Conservation (phyloP, 2,797 vertebrate genomes). For the Toxotes lorentzi region DNA sequence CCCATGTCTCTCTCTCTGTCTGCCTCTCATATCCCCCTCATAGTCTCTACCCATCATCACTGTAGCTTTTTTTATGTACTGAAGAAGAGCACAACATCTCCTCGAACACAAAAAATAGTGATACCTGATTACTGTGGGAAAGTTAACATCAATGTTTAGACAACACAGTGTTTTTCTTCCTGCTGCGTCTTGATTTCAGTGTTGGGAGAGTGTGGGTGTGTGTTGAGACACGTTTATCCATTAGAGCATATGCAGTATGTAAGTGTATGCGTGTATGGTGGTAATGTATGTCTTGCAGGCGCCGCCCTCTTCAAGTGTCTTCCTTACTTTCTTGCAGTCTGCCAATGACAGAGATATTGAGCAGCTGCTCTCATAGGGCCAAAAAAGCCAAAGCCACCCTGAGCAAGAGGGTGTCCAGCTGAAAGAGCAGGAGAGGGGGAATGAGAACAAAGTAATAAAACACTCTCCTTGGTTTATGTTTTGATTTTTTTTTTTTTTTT, state of each 20-base stretch:
- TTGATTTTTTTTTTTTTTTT: slow-evolving; percentile 39
- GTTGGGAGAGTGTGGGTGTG: slow-evolving; percentile 53
- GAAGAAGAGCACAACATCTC: background rate
- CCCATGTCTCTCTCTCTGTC: slow-evolving; percentile 44
- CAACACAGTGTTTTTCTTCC: slow-evolving; percentile 40
- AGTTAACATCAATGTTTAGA: slow-evolving; percentile 18
- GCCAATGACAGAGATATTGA: slow-evolving; percentile 75
- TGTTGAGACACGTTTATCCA: slow-evolving; percentile 31
- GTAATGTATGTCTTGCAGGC: slow-evolving; percentile 51
- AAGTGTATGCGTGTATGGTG: slow-evolving; percentile 20
- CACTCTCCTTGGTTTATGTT: slow-evolving; percentile 60
- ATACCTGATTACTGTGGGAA: slow-evolving; percentile 38
- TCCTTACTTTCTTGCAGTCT: slow-evolving; percentile 80
- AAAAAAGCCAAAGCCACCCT: slow-evolving; percentile 57
- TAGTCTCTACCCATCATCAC: slow-evolving; percentile 64
- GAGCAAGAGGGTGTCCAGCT: slow-evolving; percentile 72
- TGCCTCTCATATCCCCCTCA: slow-evolving; percentile 61
- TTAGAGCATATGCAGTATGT: slow-evolving; percentile 32
- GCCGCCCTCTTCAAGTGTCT: slow-evolving; percentile 70
- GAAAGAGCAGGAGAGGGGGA: slow-evolving; percentile 76
- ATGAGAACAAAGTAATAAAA: slow-evolving; percentile 78
- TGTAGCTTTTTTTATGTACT: slow-evolving; percentile 53
- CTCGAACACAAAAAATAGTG: slow-evolving; percentile 20
- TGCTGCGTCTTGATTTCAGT: slow-evolving; percentile 39
- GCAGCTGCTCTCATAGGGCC: slow-evolving; percentile 76